Evolutionary conservation across 2,113 vertebrate genomes (phyloP).

Genomic region (Pleuronectes platessa): DNA sequence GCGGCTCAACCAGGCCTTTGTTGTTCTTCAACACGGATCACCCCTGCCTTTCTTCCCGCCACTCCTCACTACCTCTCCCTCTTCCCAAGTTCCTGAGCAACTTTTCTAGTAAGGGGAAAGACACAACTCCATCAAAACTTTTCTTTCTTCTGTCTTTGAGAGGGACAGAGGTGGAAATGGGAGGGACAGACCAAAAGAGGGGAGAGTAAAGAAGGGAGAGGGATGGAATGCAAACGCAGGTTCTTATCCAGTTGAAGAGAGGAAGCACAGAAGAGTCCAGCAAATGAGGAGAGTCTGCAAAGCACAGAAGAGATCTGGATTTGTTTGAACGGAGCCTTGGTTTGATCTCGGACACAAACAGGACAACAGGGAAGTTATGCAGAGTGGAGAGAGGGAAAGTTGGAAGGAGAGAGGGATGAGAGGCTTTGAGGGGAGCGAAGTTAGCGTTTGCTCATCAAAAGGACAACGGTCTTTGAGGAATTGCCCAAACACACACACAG

Average conservation of each 20-base stretch:
- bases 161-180: constrained; percentile 17
- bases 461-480: constrained; percentile 41
- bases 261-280: constrained; percentile 6
- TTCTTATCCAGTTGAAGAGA: constrained; percentile 19
- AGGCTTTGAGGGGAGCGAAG: constrained; percentile 45
- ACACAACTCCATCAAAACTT: constrained; percentile 54
- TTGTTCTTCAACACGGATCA: constrained; percentile 33
- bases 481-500: constrained; percentile 39
- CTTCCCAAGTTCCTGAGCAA: constrained; percentile 25
- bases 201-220: constrained; percentile 38
- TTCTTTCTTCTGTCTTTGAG: constrained; percentile 40
- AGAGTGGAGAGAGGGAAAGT: constrained; percentile 5
- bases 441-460: constrained; percentile 62
- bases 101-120: constrained; percentile 58
- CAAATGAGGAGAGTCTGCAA: constrained; percentile 9
- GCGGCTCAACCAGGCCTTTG: constrained; percentile 51
- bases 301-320: constrained; percentile 8
- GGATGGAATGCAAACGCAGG: constrained; percentile 59
- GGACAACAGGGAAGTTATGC: constrained; percentile 36
- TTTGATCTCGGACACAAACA: constrained; percentile 43
- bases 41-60: constrained; percentile 10
- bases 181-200: constrained; percentile 25
- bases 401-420: constrained; percentile 5
- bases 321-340: constrained; percentile 22
- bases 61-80: constrained; percentile 1